A percentile compares a stretch with the other conserved stretches of the same genome.
These are phyloP conservation scores for Ciconia boyciana DNA, from an alignment of 2,113 vertebrate species.

Conservation along the genomic window DNA sequence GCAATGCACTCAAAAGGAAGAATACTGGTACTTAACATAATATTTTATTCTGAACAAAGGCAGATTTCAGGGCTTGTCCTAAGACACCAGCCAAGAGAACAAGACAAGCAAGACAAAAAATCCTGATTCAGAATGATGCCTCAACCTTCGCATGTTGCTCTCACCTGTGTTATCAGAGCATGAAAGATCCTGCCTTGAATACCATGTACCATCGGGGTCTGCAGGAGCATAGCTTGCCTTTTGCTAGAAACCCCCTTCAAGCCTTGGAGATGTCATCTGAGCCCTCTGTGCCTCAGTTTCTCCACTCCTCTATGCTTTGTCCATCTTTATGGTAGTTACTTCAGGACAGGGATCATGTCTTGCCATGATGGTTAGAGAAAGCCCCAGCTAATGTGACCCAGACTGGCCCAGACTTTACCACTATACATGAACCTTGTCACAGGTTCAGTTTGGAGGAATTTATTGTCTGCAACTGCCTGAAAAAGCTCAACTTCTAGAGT, in stretches of 20 bases:
- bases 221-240: neutral
- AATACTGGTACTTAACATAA: neutral
- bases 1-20: neutral
- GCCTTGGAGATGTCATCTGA: neutral
- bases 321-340: neutral
- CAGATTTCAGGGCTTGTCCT: neutral
- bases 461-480: neutral
- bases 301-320: neutral
- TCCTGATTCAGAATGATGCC: neutral
- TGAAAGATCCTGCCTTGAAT: neutral
- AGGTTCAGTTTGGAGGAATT: neutral
- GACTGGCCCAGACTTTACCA: neutral
- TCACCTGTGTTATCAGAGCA: neutral
- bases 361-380: neutral
- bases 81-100: neutral
- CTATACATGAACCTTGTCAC: neutral
- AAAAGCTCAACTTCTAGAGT: neutral
- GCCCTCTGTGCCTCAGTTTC: neutral
- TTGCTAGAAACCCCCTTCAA: neutral
- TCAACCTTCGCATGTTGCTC: neutral
- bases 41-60: neutral
- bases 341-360: neutral
- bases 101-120: neutral
- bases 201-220: fast-evolving
- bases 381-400: neutral